Conservation (phyloP, 2,797 vertebrate species). For the Euthynnus affinis region DNA sequence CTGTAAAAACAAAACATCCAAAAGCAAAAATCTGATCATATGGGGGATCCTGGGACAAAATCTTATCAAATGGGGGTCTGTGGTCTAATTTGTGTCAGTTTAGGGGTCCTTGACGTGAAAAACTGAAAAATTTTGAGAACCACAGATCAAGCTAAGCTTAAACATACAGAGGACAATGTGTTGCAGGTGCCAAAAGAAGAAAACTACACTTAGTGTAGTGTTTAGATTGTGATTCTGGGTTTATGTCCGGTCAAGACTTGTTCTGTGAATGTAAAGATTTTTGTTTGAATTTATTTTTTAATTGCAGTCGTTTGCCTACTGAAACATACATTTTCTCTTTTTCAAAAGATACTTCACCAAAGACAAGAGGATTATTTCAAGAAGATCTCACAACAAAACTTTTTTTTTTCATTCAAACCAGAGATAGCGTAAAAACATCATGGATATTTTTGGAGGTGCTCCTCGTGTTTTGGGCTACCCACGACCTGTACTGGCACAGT, state of each 20-base stretch:
- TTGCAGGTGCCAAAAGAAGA: neutral
- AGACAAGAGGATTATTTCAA: constrained; percentile 17
- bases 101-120: too few species aligned
- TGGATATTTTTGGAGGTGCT: constrained; percentile 92
- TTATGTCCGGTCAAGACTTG: neutral
- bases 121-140: too few species aligned
- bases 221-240: neutral
- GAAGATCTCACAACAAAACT: neutral
- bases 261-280: neutral
- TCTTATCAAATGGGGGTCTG: too few species aligned
- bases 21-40: too few species aligned
- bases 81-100: too few species aligned
- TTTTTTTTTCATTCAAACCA: neutral
- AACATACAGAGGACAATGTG: neutral
- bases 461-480: constrained; percentile 94
- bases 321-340: constrained; percentile 23
- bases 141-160: neutral
- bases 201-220: neutral
- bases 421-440: constrained; percentile 45
- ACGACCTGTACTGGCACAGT: constrained; percentile 88
- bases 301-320: neutral
- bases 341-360: constrained; percentile 41
- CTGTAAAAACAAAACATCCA: too few species aligned
- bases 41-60: too few species aligned
- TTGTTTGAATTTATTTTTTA: neutral